A percentile compares a stretch with the other conserved stretches of the same genome.
Evolutionary conservation across 2,888 invertebrate species (phyloP).

Genomic region (Archaeoteleia sp.): DNA sequence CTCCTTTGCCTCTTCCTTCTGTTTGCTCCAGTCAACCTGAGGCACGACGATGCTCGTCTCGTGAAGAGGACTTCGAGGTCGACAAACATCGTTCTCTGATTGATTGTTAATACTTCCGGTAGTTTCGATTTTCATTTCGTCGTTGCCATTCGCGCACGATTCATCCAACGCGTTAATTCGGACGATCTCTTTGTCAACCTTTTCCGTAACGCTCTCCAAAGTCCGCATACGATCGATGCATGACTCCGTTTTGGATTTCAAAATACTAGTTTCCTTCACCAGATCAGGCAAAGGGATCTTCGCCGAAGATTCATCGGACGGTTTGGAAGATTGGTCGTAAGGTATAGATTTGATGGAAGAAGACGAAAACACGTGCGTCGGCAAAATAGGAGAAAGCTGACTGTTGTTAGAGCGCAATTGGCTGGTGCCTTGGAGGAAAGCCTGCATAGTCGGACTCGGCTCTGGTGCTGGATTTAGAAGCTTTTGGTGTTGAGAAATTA

Average conservation of each 20-base stretch:
- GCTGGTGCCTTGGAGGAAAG: conserved; percentile 78
- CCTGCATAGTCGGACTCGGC: conserved; percentile 82
- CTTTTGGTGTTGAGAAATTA: conserved; percentile 92
- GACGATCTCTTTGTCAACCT: conserved; percentile 15
- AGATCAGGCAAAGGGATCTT: conserved; percentile 67
- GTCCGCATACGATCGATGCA: conserved; percentile 60
- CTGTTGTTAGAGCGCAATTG: conserved; percentile 46
- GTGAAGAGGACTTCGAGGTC: conserved; percentile 78
- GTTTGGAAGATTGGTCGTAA: conserved; percentile 39
- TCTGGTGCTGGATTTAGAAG: conserved; percentile 85
- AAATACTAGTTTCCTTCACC: conserved; percentile 68
- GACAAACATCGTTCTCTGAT: conserved; percentile 73
- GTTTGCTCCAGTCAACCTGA: conserved; percentile 78
- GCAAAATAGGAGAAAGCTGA: conserved; percentile 69
- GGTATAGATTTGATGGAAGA: conserved; percentile 54
- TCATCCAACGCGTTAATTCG: conserved; percentile 42
- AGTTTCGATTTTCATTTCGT: conserved; percentile 41
- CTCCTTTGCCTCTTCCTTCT: conserved; percentile 67
- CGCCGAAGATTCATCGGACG: conserved; percentile 17
- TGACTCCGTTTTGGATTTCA: conserved; percentile 69
- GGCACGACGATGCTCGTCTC: conserved; percentile 82
- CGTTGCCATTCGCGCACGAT: conserved; percentile 37
- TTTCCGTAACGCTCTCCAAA: conserved; percentile 43
- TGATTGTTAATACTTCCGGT: conserved; percentile 5
- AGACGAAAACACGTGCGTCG: conserved; percentile 56